Evolutionary conservation across 2,797 vertebrate genomes (phyloP).

Genomic region (Sebastes hubbsi): DNA sequence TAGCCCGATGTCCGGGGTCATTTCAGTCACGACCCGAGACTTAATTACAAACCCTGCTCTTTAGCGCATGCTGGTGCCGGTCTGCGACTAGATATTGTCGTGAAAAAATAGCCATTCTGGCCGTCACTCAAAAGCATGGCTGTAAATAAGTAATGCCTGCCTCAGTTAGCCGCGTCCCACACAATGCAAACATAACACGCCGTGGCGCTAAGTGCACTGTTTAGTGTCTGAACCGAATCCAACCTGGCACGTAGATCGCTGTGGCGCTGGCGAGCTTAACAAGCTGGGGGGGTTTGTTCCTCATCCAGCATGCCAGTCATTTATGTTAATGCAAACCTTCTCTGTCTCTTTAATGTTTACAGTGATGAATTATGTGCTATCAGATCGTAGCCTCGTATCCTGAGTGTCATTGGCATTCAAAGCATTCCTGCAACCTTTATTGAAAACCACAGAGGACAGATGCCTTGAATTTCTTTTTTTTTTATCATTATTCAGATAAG

Average conservation of each 20-base stretch:
- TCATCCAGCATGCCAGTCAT: constrained; percentile 55
- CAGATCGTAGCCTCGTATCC: constrained; percentile 44
- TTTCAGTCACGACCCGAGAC: constrained; percentile 55
- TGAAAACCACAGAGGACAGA: constrained; percentile 43
- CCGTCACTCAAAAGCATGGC: constrained; percentile 36
- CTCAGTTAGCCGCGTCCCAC: constrained; percentile 37
- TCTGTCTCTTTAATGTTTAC: constrained; percentile 49
- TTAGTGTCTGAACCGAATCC: constrained; percentile 64
- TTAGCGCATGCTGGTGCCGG: constrained; percentile 10
- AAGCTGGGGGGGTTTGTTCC: constrained; percentile 45
- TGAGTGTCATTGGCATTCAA: constrained; percentile 60
- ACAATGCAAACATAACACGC: constrained; percentile 51
- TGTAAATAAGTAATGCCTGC: constrained; percentile 47
- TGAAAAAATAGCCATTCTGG: constrained; percentile 33
- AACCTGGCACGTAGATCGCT: constrained; percentile 48
- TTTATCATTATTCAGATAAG: constrained; percentile 38
- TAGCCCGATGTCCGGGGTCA: constrained; percentile 58
- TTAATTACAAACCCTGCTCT: constrained; percentile 70
- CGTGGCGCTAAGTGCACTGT: constrained; percentile 50
- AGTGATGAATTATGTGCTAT: constrained; percentile 54
- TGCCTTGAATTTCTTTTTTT: background rate
- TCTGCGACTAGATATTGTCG: constrained; percentile 8
- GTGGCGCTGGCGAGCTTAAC: constrained; percentile 45
- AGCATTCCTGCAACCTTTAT: constrained; percentile 48
- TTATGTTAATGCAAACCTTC: constrained; percentile 59